Base-by-base conservation (phyloP, 2,113 vertebrate species). In the Chloebia gouldiae region DNA sequence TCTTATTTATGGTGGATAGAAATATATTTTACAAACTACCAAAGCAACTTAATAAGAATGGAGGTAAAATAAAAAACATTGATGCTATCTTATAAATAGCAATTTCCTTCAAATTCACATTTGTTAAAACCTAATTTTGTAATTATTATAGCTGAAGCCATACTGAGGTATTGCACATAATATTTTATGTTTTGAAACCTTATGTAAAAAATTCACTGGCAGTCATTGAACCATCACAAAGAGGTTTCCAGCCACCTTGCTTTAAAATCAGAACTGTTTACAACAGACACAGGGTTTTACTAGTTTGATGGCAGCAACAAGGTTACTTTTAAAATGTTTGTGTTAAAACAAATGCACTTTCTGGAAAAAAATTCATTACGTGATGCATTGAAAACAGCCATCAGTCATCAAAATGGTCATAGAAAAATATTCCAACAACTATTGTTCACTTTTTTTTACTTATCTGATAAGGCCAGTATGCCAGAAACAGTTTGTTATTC, bases 261-360 rank as follows among this genome's bases (percentile, higher is more conserved):
- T 78, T 81, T 51, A 61, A 91, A 51, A 64, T 61, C 16, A 65
- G 42, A 63, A 24, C 44, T n/a, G 15, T 72, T 79, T 81, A 85
- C 25, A 88, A 66, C 2, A 56, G 10, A 15, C 50, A 57, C 3
- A 85, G 24, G 47, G 80, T 95, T 96, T 94, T 40, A 71, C 71
- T 87, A 42, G 11, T 22, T 89, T 66, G 45, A 45, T 73, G 25
- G 28, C 15, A 75, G 59, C 44, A 85, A 15, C 30, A 83, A 53
- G 7, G 28, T 95, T 95, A 86, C 75, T 31, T 93, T 71, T 91
- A 92, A 94, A 96, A 88, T 47, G 21, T 82, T 82, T 18, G 42
- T 5, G 2, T 84, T 90, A 83, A 77, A 90, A 37, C 4, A 30
- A 7, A 25, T 6, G 6, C 86, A 42, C 20, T 92, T 93, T 86